Evolutionary conservation across 2,888 invertebrate species (phyloP).

Genomic region (Xiphydria camelus): DNA sequence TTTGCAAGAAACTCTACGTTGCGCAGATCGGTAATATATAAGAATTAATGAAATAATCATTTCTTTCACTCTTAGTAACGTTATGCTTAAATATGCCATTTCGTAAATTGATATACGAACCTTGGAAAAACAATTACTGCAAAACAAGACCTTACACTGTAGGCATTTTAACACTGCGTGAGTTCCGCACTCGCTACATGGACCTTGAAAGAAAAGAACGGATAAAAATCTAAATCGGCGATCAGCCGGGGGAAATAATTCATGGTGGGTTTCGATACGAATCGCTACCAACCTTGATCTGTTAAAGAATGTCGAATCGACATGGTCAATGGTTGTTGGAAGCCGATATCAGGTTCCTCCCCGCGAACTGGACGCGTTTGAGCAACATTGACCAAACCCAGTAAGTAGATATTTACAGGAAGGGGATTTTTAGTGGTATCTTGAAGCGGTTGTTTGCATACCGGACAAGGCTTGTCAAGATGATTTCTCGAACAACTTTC

Average conservation of each 20-base stretch:
- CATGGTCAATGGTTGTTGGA: conserved; percentile 19
- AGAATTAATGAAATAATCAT: too few relatives aligned
- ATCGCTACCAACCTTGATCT: too few relatives aligned
- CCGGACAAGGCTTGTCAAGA: conserved; percentile 48
- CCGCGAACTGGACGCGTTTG: conserved; percentile 13
- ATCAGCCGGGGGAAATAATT: too few relatives aligned
- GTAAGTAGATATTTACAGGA: conserved; percentile 53
- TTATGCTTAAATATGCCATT: too few relatives aligned
- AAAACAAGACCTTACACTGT: conserved; percentile 41
- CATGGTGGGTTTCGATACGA: too few relatives aligned
- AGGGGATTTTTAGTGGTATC: conserved; percentile 34
- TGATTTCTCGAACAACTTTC: conserved; percentile 64
- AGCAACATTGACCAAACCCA: conserved; percentile 36
- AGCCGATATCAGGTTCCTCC: conserved; percentile 32
- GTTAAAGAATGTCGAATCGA: too few relatives aligned
- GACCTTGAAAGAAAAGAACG: conserved; percentile 29
- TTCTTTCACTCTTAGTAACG: too few relatives aligned
- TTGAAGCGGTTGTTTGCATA: conserved; percentile 43
- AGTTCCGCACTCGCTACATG: conserved; percentile 42
- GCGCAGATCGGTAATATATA: too few relatives aligned
- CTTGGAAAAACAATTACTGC: conserved; percentile 41
- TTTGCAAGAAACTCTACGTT: too few relatives aligned
- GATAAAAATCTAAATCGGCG: too few relatives aligned
- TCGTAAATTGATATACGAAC: conserved; percentile 51
- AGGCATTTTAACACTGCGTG: conserved; percentile 36